Percentiles rank a stretch among this genome's conserved stretches.
Evolutionary conservation across 2,888 invertebrate species (phyloP).

Genomic region (Pachliopta kotzebuea): DNA sequence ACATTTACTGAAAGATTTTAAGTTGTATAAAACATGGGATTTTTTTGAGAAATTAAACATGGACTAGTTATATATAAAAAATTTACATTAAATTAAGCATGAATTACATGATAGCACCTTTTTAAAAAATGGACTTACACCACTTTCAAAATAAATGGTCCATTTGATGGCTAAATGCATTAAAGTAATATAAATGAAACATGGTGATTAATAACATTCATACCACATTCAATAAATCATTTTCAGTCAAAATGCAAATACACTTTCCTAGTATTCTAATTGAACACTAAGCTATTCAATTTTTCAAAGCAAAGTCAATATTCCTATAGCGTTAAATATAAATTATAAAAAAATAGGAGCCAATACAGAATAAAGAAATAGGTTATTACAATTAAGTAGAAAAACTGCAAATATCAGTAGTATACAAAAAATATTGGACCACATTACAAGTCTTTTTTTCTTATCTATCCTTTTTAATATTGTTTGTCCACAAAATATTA

Average conservation of each 20-base stretch:
- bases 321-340: conserved; percentile 51
- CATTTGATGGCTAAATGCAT: conserved; percentile 73
- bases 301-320: conserved; percentile 74
- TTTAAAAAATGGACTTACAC: too few relatives aligned
- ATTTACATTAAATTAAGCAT: too few relatives aligned
- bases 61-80: too few relatives aligned
- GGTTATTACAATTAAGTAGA: conserved; percentile 35
- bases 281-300: conserved; percentile 60
- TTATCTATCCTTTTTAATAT: conserved; percentile 39
- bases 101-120: too few relatives aligned
- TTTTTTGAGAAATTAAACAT: too few relatives aligned
- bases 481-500: conserved; percentile 36
- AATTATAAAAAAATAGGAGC: conserved; percentile 58
- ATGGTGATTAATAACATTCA: conserved; percentile 67
- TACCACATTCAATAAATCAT: conserved; percentile 71
- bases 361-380: conserved; percentile 49
- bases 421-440: conserved; percentile 69
- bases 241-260: conserved; percentile 72
- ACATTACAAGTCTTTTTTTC: conserved; percentile 68
- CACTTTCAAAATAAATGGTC: too few relatives aligned
- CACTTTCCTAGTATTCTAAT: conserved; percentile 58
- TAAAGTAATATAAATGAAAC: conserved; percentile 57
- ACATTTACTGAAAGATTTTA: too few relatives aligned
- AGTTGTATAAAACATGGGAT: too few relatives aligned
- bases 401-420: conserved; percentile 41